phyloP scores from a whole-genome alignment of 2,113 vertebrate genomes.

The Austrofundulus limnaeus region DNA sequence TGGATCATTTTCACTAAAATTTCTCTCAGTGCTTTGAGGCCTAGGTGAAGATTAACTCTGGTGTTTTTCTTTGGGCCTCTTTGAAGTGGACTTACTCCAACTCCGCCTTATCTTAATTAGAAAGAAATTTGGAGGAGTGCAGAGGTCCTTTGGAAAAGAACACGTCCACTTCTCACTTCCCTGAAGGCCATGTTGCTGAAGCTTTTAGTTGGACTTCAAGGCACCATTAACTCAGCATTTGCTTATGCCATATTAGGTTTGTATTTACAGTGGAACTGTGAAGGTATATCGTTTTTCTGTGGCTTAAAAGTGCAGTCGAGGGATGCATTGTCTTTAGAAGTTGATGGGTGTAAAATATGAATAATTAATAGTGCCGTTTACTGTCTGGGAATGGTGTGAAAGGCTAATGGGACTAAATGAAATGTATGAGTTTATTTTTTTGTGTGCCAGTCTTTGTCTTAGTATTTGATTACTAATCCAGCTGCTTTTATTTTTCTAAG shows the following conservation, averaged over 20 bases:
- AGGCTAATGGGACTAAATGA: slow-evolving; percentile 28
- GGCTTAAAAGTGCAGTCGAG: slow-evolving; percentile 2
- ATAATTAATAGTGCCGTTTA: slow-evolving; percentile 37
- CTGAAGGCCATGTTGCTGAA: slow-evolving; percentile 26
- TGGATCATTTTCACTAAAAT: slow-evolving; percentile 43
- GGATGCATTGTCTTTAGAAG: slow-evolving; percentile 11
- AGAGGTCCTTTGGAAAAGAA: slow-evolving; percentile 57
- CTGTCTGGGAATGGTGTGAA: slow-evolving; percentile 9
- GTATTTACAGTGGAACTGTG: slow-evolving; percentile 14
- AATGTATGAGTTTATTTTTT: neutral
- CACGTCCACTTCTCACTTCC: slow-evolving; percentile 43
- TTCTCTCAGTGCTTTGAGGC: slow-evolving; percentile 39
- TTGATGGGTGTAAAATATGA: slow-evolving; percentile 29
- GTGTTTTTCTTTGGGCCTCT: slow-evolving; percentile 66
- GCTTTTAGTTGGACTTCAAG: slow-evolving; percentile 29
- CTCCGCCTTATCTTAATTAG: slow-evolving; percentile 76
- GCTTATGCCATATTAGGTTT: slow-evolving; percentile 9
- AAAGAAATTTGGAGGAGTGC: slow-evolving; percentile 68
- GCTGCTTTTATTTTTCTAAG: neutral
- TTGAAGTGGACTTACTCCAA: slow-evolving; percentile 75
- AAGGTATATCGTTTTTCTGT: slow-evolving; percentile 22
- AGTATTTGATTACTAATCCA: neutral
- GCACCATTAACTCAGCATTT: slow-evolving; percentile 41
- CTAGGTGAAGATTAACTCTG: slow-evolving; percentile 74
- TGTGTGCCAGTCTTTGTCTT: neutral